These are phyloP conservation scores for Cryptocephalus primarius DNA, from an alignment of 2,888 invertebrate species.

Conservation along the genomic window DNA sequence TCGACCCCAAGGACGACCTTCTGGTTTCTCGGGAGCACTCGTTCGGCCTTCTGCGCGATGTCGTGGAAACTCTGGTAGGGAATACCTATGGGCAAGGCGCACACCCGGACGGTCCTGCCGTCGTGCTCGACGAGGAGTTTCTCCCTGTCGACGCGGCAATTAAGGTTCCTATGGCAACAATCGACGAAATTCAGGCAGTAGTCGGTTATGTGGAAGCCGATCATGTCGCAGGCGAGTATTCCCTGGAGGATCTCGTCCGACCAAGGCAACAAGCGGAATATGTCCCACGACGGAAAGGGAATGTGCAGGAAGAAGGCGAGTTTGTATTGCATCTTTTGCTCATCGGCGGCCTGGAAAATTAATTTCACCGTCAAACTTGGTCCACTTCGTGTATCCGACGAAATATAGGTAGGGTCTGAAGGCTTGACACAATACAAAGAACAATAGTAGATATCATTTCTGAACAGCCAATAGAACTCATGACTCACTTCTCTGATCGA, in stretches of 20 bases:
- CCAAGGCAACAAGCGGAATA: slow-evolving; percentile 83
- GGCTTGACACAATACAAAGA: too few species aligned
- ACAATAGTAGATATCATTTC: too few species aligned
- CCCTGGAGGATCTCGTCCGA: slow-evolving; percentile 90
- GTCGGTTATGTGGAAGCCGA: slow-evolving; percentile 84
- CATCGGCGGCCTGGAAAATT: slow-evolving; percentile 54
- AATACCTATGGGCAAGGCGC: slow-evolving; percentile 81
- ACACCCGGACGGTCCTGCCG: slow-evolving; percentile 71
- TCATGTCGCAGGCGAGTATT: slow-evolving; percentile 85
- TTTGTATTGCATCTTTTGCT: slow-evolving; percentile 64
- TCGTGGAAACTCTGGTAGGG: slow-evolving; percentile 79
- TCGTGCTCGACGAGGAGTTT: slow-evolving; percentile 79
- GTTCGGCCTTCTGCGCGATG: slow-evolving; percentile 58
- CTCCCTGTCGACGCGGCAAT: slow-evolving; percentile 80
- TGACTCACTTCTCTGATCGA: slow-evolving; percentile 67
- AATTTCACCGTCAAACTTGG: too few species aligned
- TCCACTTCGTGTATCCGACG: too few species aligned
- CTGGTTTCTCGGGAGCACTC: slow-evolving; percentile 57
- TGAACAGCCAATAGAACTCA: too few species aligned
- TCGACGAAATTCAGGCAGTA: slow-evolving; percentile 87
- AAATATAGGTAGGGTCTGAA: too few species aligned
- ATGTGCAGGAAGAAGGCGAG: slow-evolving; percentile 91
- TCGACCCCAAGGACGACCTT: slow-evolving; percentile 82
- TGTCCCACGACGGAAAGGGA: slow-evolving; percentile 91
- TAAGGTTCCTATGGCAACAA: slow-evolving; percentile 77